Percentiles rank a stretch among this genome's conserved stretches.
These are phyloP conservation scores for Rhagium mordax DNA, from an alignment of 2,888 invertebrate genomes.

Conservation along the genomic window DNA sequence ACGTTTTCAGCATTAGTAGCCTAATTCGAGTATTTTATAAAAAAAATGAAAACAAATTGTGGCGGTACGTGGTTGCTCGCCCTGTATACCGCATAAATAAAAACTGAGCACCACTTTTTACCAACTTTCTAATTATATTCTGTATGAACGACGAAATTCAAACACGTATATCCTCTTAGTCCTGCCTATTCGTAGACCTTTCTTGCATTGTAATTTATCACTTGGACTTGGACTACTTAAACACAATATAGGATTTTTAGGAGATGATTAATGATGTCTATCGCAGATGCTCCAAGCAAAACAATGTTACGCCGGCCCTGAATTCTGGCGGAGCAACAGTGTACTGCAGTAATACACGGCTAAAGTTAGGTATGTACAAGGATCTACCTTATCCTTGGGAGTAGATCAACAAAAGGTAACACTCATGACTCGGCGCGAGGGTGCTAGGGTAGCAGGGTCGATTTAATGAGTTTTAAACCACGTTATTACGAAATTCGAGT, in stretches of 20 bases:
- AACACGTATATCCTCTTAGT: constrained; percentile 20
- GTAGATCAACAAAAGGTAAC: constrained; percentile 28
- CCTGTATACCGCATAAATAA: neutral
- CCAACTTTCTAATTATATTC: neutral
- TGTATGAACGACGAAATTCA: constrained; percentile 14
- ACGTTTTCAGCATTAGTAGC: too few relatives aligned
- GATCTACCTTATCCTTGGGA: neutral
- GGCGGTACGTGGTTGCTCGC: neutral
- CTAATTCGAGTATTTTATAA: too few relatives aligned
- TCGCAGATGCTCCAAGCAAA: constrained; percentile 2
- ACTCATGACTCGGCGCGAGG: constrained; percentile 1
- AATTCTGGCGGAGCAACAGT: constrained; percentile 19
- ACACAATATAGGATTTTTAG: constrained; percentile 29
- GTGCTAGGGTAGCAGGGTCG: constrained; percentile 1
- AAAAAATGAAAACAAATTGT: too few relatives aligned
- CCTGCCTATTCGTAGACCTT: neutral
- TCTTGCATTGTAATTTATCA: constrained; percentile 18
- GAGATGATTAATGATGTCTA: constrained; percentile 24
- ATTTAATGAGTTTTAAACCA: constrained; percentile 30
- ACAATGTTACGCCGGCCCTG: constrained; percentile 29
- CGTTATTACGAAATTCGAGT: constrained; percentile 30
- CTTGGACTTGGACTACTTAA: constrained; percentile 9
- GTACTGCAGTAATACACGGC: constrained; percentile 3
- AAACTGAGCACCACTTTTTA: neutral
- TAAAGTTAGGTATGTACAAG: constrained; percentile 10